Conservation (phyloP, 2,113 vertebrate genomes). For the Arothron firmamentum region DNA sequence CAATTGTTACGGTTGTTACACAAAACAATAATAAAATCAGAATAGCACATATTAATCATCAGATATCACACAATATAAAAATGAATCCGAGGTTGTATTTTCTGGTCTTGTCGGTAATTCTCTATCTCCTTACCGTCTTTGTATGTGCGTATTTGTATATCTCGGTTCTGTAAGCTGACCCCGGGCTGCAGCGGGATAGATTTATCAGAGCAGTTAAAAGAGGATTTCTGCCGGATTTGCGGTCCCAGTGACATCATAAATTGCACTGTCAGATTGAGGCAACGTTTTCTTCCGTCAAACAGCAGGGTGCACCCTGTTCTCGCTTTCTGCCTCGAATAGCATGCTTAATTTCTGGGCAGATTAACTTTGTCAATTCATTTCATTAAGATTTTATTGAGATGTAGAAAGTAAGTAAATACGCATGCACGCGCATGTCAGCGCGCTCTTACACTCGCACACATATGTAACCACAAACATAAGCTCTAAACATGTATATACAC, state of each 20-base stretch:
- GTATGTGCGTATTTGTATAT: conserved; percentile 34
- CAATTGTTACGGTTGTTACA: conserved; percentile 67
- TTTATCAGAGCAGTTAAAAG: conserved; percentile 73
- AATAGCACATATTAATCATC: conserved; percentile 58
- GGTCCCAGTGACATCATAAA: conserved; percentile 72
- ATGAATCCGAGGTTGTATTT: conserved; percentile 24
- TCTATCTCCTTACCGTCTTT: conserved; percentile 18
- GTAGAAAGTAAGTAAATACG: conserved; percentile 65
- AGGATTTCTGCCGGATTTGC: conserved; percentile 73
- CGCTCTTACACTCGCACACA: conserved; percentile 43
- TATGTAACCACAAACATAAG: conserved; percentile 40
- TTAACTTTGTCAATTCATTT: conserved; percentile 57
- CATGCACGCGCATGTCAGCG: conserved; percentile 52
- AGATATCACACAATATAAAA: conserved; percentile 34
- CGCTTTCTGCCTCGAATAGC: conserved; percentile 57
- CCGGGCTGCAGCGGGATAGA: conserved; percentile 53
- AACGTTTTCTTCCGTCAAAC: conserved; percentile 70
- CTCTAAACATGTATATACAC: conserved; percentile 33
- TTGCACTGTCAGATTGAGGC: conserved; percentile 64
- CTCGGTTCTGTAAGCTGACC: conserved; percentile 59
- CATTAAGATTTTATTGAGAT: conserved; percentile 71
- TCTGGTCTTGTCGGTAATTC: conserved; percentile 27
- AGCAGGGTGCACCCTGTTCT: conserved; percentile 59
- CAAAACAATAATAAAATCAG: conserved; percentile 63
- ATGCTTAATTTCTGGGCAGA: conserved; percentile 60